A percentile compares a stretch with the other conserved stretches of the same genome.
Conservation (phyloP, 1,140 invertebrate species). For the Stegodyphus dumicola region DNA sequence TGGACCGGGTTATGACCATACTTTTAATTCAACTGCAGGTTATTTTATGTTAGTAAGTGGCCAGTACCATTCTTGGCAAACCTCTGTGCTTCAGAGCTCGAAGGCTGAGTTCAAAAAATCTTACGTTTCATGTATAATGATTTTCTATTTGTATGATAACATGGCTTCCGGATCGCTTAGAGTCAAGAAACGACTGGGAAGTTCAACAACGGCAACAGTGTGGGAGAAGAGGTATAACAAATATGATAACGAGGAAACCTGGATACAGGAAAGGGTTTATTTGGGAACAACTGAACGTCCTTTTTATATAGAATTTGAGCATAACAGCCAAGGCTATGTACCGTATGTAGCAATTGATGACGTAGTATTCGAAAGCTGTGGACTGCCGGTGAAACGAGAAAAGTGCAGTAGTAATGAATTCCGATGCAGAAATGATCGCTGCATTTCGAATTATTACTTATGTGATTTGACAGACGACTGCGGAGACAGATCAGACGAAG, state of each 20-base stretch:
- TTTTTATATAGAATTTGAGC: slow-evolving; percentile 40
- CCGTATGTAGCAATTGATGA: slow-evolving; percentile 69
- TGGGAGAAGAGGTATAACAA: slow-evolving; percentile 9
- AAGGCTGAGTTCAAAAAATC: slow-evolving; percentile 42
- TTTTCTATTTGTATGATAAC: slow-evolving; percentile 45
- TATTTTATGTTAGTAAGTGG: slow-evolving; percentile 35
- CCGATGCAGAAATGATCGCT: slow-evolving; percentile 52
- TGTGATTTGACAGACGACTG: slow-evolving; percentile 91
- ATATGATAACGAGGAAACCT: slow-evolving; percentile 7
- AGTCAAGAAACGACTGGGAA: slow-evolving; percentile 33
- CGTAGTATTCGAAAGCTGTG: slow-evolving; percentile 65
- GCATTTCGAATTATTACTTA: slow-evolving; percentile 42
- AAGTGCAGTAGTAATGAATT: slow-evolving; percentile 55
- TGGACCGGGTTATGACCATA: slow-evolving; percentile 41
- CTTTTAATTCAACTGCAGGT: slow-evolving; percentile 17
- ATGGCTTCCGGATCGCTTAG: background rate
- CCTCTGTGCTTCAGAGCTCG: slow-evolving; percentile 4
- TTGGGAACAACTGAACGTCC: slow-evolving; percentile 43
- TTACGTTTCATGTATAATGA: slow-evolving; percentile 46
- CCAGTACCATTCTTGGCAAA: background rate
- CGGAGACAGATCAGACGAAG: slow-evolving; percentile 89
- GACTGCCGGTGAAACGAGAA: slow-evolving; percentile 50
- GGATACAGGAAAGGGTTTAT: slow-evolving; percentile 50
- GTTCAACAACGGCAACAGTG: background rate
- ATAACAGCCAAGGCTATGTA: background rate